Percentiles rank a stretch among this genome's conserved stretches.
phyloP scores from a whole-genome alignment of 2,113 vertebrate species.

The Xiphophorus hellerii region DNA sequence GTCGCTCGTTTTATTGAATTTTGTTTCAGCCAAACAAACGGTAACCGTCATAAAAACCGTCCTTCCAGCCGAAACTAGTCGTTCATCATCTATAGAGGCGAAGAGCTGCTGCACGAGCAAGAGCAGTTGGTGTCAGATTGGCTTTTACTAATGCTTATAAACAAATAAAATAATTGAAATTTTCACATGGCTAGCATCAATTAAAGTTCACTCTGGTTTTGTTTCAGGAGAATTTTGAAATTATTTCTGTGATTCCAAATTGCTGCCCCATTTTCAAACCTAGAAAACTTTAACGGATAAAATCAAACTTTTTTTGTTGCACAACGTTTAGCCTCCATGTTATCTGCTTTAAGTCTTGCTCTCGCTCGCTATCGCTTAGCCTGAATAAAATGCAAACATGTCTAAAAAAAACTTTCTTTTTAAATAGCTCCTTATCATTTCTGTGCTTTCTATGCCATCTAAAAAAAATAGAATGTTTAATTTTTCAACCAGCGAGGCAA shows the following conservation, averaged over 20 bases:
- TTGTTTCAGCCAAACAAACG: neutral
- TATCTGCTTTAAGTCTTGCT: neutral
- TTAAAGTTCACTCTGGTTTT: neutral
- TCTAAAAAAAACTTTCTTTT: neutral
- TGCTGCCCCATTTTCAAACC: neutral
- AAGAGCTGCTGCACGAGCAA: neutral
- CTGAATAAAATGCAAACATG: neutral
- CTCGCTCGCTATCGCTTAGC: no score
- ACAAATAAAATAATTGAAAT: neutral
- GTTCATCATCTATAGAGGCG: neutral
- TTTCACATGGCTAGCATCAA: neutral
- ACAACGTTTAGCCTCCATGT: neutral
- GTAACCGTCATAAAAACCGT: neutral
- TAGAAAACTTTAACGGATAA: neutral
- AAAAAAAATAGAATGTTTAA: neutral
- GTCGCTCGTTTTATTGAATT: neutral
- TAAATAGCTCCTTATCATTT: neutral
- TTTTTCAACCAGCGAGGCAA: neutral
- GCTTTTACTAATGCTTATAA: neutral
- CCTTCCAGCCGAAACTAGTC: no score
- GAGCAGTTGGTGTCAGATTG: neutral
- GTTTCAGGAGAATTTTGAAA: no score
- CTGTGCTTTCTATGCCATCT: neutral
- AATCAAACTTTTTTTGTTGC: neutral
- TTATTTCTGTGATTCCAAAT: neutral